Evolutionary conservation across 1,140 invertebrate species (phyloP).

Genomic region (Eueides isabella): DNA sequence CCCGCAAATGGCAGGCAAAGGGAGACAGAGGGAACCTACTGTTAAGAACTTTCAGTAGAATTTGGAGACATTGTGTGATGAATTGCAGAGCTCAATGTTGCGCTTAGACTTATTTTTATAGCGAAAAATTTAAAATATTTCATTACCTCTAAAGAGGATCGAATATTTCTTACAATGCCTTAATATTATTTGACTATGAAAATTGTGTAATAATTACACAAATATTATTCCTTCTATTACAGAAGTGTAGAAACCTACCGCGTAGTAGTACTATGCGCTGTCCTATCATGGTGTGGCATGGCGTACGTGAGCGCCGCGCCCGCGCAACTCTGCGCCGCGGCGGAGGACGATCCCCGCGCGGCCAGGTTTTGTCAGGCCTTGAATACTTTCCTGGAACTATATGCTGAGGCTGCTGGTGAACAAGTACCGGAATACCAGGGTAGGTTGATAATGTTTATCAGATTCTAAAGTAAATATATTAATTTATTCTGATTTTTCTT

Average conservation of each 20-base stretch:
- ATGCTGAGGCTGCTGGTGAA: constrained; percentile 75
- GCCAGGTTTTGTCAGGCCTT: constrained; percentile 78
- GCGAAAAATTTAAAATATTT: no score
- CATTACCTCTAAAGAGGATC: no score
- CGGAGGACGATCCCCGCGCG: constrained; percentile 75
- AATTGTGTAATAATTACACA: no score
- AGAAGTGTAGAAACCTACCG: constrained; percentile 54
- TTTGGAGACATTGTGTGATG: no score
- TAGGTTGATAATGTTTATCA: constrained; percentile 16
- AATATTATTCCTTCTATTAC: neutral
- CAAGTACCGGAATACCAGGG: constrained; percentile 75
- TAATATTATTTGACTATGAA: no score
- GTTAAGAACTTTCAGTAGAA: no score
- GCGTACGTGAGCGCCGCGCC: constrained; percentile 55
- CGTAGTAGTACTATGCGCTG: constrained; percentile 49
- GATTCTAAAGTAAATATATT: no score
- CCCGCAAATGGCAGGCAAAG: no score
- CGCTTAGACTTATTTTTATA: no score
- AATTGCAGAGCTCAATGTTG: no score
- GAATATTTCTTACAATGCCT: no score
- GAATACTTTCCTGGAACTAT: constrained; percentile 79
- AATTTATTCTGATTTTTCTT: neutral
- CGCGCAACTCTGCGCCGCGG: constrained; percentile 69
- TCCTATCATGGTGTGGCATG: constrained; percentile 52
- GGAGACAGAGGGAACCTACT: no score